phyloP scores from a whole-genome alignment of 2,888 invertebrate genomes.

The Hydropsyche betteni region DNA sequence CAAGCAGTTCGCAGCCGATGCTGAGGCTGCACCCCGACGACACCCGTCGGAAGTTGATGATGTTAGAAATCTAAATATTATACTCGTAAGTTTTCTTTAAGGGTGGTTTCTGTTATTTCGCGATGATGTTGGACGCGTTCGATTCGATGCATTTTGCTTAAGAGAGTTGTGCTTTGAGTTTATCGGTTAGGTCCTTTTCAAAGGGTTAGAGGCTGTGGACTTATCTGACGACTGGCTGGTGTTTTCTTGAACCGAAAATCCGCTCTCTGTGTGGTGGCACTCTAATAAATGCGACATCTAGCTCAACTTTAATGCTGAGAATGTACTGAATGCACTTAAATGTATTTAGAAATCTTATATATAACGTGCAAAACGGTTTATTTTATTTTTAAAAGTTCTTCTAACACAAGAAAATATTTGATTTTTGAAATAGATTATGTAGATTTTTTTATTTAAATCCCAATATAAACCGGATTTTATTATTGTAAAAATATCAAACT shows the following conservation, averaged over 20 bases:
- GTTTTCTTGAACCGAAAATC: constrained; percentile 27
- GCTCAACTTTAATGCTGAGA: neutral
- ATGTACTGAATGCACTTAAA: too few relatives aligned
- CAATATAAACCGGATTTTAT: too few relatives aligned
- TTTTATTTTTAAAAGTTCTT: too few relatives aligned
- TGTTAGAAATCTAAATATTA: neutral
- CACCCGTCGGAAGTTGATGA: neutral
- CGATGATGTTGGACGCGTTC: too few relatives aligned
- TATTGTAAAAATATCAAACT: too few relatives aligned
- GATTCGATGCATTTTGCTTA: neutral
- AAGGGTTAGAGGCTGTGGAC: neutral
- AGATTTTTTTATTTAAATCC: too few relatives aligned
- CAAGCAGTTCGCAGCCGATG: neutral
- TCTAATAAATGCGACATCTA: constrained; percentile 6
- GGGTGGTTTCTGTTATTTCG: neutral
- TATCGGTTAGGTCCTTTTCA: neutral
- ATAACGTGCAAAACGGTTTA: too few relatives aligned
- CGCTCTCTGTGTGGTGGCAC: neutral
- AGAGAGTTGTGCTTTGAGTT: neutral
- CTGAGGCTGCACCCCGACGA: neutral
- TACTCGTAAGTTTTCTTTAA: neutral
- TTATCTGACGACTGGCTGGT: constrained; percentile 20
- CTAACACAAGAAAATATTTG: too few relatives aligned
- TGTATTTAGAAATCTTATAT: too few relatives aligned
- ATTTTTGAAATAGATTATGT: too few relatives aligned